Evolutionary conservation across 2,797 vertebrate species (phyloP).

Genomic region (Catamblyrhynchus diadema): DNA sequence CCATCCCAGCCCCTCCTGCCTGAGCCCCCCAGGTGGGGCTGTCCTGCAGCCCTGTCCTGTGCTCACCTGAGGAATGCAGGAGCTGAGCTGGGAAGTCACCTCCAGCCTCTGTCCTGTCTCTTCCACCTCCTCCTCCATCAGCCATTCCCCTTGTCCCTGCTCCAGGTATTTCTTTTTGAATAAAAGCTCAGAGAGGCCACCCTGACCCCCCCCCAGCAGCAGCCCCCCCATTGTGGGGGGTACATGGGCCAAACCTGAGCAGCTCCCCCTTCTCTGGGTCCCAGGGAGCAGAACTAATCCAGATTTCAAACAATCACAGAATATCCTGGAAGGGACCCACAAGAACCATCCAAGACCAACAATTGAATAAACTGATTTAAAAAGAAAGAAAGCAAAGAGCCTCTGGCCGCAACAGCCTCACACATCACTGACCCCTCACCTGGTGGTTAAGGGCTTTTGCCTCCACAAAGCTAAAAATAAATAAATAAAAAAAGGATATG

Average conservation of each 20-base stretch:
- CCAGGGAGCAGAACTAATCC: background rate
- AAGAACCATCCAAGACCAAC: background rate
- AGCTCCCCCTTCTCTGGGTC: background rate
- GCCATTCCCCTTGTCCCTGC: background rate
- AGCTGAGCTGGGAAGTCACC: background rate
- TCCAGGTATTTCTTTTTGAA: background rate
- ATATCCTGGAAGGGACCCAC: background rate
- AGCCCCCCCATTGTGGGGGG: background rate
- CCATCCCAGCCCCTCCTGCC: background rate
- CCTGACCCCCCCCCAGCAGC: background rate
- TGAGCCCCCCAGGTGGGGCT: background rate
- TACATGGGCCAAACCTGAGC: background rate
- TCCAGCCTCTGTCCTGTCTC: background rate
- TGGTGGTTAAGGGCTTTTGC: fast-evolving
- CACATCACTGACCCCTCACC: background rate
- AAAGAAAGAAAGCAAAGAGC: background rate
- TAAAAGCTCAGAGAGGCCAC: background rate
- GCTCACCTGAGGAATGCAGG: background rate
- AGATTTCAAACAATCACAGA: background rate
- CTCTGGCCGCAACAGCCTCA: background rate
- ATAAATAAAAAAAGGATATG: fast-evolving
- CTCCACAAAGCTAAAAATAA: background rate
- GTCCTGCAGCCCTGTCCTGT: background rate
- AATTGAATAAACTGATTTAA: background rate
- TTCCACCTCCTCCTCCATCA: background rate